phyloP scores from a whole-genome alignment of 2,113 vertebrate genomes.

The Galbula dea region DNA sequence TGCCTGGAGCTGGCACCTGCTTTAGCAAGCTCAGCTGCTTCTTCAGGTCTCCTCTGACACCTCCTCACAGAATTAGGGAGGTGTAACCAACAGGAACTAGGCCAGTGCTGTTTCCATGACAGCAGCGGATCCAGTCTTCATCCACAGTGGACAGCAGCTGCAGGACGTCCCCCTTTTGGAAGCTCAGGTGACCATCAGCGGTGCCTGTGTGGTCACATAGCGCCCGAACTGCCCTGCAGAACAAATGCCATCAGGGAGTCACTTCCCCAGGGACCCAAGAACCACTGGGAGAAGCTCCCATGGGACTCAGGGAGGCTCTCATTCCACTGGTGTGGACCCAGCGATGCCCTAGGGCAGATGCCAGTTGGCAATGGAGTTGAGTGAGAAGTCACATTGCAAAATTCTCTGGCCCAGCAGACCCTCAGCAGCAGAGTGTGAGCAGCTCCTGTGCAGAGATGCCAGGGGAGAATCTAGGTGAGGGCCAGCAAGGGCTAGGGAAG shows the following conservation, averaged over 20 bases:
- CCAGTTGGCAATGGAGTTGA: fast-evolving
- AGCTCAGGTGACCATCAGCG: conserved; percentile 78
- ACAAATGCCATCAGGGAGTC: fast-evolving
- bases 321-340: too few relatives aligned
- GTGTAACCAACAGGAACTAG: conserved; percentile 91
- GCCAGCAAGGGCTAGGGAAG: neutral
- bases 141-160: conserved; percentile 83
- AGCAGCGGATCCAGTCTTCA: conserved; percentile 93
- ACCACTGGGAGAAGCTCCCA: neutral
- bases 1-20: neutral
- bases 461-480: too few relatives aligned
- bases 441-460: fast-evolving
- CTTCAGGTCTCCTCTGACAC: neutral
- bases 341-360: neutral
- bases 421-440: fast-evolving
- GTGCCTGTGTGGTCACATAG: conserved; percentile 86
- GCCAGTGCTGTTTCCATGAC: conserved; percentile 81
- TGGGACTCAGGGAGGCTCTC: fast-evolving
- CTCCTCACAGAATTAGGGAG: conserved; percentile 84
- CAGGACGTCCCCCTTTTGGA: conserved; percentile 87
- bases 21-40: neutral
- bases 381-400: neutral
- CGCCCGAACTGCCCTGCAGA: conserved; percentile 81
- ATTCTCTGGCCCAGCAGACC: fast-evolving
- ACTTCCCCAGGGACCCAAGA: fast-evolving